These are phyloP conservation scores for Corythornis leucogaster DNA, from an alignment of 2,797 vertebrate genomes.

Conservation along the genomic window DNA sequence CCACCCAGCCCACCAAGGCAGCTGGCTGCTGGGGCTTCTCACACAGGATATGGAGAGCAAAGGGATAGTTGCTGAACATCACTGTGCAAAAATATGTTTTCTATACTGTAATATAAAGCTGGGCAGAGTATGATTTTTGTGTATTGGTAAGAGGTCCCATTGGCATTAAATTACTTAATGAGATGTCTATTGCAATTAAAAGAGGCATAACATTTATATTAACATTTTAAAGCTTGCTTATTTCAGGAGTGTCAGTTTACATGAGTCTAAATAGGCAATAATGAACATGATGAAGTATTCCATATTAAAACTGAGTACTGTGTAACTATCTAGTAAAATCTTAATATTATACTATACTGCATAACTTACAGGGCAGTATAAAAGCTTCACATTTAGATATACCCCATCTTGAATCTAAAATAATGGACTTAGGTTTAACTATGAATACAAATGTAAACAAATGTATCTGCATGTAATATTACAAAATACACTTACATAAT, in stretches of 20 bases:
- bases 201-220: conserved; percentile 79
- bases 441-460: conserved; percentile 21
- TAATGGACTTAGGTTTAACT: conserved; percentile 46
- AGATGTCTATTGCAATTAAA: conserved; percentile 81
- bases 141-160: conserved; percentile 71
- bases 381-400: conserved; percentile 33
- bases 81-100: neutral
- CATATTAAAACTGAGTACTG: conserved; percentile 66
- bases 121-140: conserved; percentile 72
- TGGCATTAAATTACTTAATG: conserved; percentile 78
- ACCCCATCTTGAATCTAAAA: conserved; percentile 14
- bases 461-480: neutral
- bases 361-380: conserved; percentile 28
- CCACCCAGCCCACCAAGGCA: neutral
- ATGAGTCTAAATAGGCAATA: conserved; percentile 74
- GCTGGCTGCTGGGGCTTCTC: neutral
- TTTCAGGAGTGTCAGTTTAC: conserved; percentile 74
- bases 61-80: neutral
- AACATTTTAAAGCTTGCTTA: conserved; percentile 78
- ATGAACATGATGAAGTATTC: conserved; percentile 76
- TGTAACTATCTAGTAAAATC: conserved; percentile 73
- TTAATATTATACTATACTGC: conserved; percentile 37
- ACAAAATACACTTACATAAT: conserved; percentile 2
- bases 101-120: conserved; percentile 24
- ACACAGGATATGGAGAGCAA: neutral